phyloP scores from a whole-genome alignment of 2,888 invertebrate genomes.

The Crioceris asparagi region DNA sequence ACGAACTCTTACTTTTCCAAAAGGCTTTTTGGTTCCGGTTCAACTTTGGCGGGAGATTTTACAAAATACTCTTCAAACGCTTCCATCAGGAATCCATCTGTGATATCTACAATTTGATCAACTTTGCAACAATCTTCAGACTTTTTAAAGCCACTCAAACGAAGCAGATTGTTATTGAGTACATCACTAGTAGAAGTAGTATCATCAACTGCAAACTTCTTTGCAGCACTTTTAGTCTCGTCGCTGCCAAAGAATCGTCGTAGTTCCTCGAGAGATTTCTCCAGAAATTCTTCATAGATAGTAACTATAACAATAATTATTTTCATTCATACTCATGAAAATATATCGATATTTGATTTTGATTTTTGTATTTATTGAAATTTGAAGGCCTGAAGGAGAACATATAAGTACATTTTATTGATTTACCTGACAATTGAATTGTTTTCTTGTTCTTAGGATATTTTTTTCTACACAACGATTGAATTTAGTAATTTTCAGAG shows the following conservation, averaged over 20 bases:
- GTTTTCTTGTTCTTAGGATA: too few relatives aligned
- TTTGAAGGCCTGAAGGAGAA: too few relatives aligned
- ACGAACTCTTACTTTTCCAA: constrained; percentile 22
- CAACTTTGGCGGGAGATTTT: constrained; percentile 13
- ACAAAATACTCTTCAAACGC: constrained; percentile 38
- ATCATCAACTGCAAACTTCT: constrained; percentile 13
- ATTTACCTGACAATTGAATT: too few relatives aligned
- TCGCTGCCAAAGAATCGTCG: constrained; percentile 18
- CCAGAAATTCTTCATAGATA: constrained; percentile 30
- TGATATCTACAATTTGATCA: constrained; percentile 30
- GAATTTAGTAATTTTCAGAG: too few relatives aligned
- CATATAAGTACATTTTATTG: too few relatives aligned
- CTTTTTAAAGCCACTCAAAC: too few relatives aligned
- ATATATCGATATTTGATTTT: too few relatives aligned
- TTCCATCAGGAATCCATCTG: constrained; percentile 37
- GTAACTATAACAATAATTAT: constrained; percentile 25
- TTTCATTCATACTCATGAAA: not conserved
- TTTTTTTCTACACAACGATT: too few relatives aligned
- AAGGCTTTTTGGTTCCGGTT: constrained; percentile 14
- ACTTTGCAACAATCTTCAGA: constrained; percentile 30
- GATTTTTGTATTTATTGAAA: too few relatives aligned
- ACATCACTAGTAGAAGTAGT: constrained; percentile 25
- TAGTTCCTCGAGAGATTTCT: constrained; percentile 26
- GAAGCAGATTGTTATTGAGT: constrained; percentile 22
- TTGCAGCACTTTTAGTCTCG: constrained; percentile 4